Percentiles rank a stretch among this genome's conserved stretches.
Evolutionary conservation across 2,797 vertebrate genomes (phyloP).

Genomic region (Rhinogobio ventralis): DNA sequence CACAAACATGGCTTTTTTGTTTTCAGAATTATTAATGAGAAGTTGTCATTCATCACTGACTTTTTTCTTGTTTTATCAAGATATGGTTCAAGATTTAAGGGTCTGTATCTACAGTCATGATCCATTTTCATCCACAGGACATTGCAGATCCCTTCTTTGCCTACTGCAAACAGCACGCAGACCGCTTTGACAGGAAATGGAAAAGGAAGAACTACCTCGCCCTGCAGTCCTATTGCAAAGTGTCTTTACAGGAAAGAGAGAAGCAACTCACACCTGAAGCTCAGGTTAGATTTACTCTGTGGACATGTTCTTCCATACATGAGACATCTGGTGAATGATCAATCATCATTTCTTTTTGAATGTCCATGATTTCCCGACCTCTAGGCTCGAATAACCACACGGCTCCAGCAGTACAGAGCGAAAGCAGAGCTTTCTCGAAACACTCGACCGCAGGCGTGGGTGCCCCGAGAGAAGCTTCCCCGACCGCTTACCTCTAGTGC

Average conservation of each 20-base stretch:
- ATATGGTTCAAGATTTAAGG: not conserved
- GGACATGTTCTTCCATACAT: not conserved
- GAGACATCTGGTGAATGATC: not conserved
- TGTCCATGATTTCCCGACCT: not conserved
- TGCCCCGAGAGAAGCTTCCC: constrained; percentile 94
- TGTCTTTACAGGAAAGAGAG: constrained; percentile 94
- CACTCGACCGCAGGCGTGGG: constrained; percentile 96
- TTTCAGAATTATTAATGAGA: not conserved
- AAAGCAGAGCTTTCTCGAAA: constrained; percentile 95
- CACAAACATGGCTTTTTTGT: not conserved
- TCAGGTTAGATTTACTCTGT: constrained; percentile 79
- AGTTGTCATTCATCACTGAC: not conserved
- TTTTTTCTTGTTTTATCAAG: constrained; percentile 5
- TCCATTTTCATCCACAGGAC: constrained; percentile 79
- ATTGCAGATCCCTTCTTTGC: constrained; percentile 99
- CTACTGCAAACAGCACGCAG: constrained; percentile 98
- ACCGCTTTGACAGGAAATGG: constrained; percentile 99
- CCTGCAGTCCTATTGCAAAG: constrained; percentile 96
- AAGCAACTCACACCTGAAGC: constrained; percentile 95
- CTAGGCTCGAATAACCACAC: constrained; percentile 93
- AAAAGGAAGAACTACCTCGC: constrained; percentile 99
- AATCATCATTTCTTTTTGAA: not conserved
- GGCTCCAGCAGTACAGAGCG: constrained; percentile 94
- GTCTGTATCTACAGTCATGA: not conserved
- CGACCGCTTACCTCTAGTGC: constrained; percentile 96